A percentile compares a stretch with the other conserved stretches of the same genome.
phyloP scores from a whole-genome alignment of 2,888 invertebrate species.

The Byasa hedistus region DNA sequence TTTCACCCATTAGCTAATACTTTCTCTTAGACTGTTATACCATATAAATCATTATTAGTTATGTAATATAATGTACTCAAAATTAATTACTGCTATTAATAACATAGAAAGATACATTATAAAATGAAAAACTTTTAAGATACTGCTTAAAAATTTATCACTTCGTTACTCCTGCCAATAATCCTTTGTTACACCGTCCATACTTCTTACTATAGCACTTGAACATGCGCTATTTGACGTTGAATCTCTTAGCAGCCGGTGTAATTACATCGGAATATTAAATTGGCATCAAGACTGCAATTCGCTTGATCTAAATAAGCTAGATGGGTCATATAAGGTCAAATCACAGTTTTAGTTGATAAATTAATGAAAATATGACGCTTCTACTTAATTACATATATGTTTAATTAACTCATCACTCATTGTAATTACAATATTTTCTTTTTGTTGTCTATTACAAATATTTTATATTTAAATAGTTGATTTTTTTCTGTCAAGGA shows the following conservation, averaged over 20 bases:
- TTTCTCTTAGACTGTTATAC: too few species aligned
- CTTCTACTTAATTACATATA: not conserved
- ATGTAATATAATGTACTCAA: too few species aligned
- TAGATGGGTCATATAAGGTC: constrained; percentile 25
- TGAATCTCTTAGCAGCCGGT: constrained; percentile 25
- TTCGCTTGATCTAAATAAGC: constrained; percentile 28
- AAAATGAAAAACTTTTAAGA: not conserved
- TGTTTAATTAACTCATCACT: too few species aligned
- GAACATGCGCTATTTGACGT: constrained; percentile 15
- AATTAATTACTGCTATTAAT: not conserved
- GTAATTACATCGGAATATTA: constrained; percentile 29
- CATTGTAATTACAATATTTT: too few species aligned
- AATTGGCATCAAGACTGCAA: constrained; percentile 30
- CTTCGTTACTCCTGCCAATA: not conserved
- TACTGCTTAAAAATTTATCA: not conserved
- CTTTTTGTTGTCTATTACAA: too few species aligned
- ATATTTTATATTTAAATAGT: too few species aligned
- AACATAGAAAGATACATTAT: not conserved
- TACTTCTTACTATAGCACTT: constrained; percentile 14
- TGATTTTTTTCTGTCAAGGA: too few species aligned
- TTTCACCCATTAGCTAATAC: too few species aligned
- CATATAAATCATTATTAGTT: too few species aligned
- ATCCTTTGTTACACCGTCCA: not conserved
- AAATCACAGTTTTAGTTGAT: constrained; percentile 12
- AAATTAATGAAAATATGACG: constrained; percentile 6